phyloP scores from a whole-genome alignment of 2,797 vertebrate genomes.

The Hoplostethus atlanticus region DNA sequence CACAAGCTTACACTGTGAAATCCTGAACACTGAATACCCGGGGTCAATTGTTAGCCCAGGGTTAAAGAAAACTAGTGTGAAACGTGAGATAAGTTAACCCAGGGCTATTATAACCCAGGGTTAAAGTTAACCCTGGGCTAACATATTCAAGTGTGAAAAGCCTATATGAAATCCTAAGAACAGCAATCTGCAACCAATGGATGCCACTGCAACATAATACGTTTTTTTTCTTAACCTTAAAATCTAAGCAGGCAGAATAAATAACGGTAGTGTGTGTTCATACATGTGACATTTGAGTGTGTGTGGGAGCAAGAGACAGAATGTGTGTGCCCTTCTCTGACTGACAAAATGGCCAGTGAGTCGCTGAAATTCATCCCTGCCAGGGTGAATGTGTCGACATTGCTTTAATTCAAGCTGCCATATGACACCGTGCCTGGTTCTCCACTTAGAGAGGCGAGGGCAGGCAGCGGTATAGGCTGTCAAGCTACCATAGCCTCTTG shows the following conservation, averaged over 20 bases:
- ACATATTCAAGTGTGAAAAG: no score
- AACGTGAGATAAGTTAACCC: no score
- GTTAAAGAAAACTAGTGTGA: no score
- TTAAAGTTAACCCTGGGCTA: no score
- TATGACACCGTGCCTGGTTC: constrained; percentile 63
- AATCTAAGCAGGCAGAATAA: neutral
- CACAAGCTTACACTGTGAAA: no score
- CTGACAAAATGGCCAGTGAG: constrained; percentile 74
- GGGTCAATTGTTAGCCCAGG: no score
- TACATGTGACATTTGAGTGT: neutral
- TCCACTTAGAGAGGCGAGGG: constrained; percentile 36
- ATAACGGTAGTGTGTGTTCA: neutral
- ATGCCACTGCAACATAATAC: no score
- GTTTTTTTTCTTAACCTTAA: neutral
- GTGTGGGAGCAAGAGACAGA: neutral
- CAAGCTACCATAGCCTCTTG: constrained; percentile 64
- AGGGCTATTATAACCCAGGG: no score
- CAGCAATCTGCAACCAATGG: no score
- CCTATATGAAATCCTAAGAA: no score
- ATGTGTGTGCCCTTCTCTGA: constrained; percentile 38
- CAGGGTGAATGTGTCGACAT: constrained; percentile 82
- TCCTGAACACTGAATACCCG: no score
- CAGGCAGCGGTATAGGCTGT: constrained; percentile 65
- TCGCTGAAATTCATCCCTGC: constrained; percentile 78
- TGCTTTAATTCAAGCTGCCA: constrained; percentile 81